Evolutionary conservation across 2,888 invertebrate genomes (phyloP).

Genomic region (Agrenia bidenticulata): DNA sequence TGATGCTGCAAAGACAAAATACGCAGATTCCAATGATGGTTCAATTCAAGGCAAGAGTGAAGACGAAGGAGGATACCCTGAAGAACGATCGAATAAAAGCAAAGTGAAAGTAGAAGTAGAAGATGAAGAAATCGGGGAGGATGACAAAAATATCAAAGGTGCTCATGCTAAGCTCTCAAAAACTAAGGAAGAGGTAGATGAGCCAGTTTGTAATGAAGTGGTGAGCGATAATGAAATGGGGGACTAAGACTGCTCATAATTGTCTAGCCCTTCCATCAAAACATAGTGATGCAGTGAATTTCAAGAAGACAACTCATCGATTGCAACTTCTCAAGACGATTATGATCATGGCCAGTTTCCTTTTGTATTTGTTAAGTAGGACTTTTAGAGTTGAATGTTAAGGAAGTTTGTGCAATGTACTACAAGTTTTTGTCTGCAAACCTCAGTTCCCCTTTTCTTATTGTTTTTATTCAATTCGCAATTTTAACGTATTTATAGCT

Average conservation of each 20-base stretch:
- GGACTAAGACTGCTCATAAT: slow-evolving; percentile 19
- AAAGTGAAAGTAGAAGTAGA: slow-evolving; percentile 55
- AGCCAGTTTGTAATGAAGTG: slow-evolving; percentile 6
- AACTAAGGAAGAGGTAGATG: not conserved
- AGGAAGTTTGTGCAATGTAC: slow-evolving; percentile 16
- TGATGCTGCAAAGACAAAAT: slow-evolving; percentile 62
- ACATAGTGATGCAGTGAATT: not conserved
- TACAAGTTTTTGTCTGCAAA: slow-evolving; percentile 14
- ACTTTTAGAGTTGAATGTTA: not conserved
- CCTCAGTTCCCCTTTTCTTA: slow-evolving; percentile 6
- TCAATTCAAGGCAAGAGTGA: slow-evolving; percentile 38
- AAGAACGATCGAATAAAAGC: slow-evolving; percentile 49
- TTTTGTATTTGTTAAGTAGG: slow-evolving; percentile 4
- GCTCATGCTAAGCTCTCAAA: slow-evolving; percentile 14
- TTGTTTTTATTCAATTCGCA: not conserved
- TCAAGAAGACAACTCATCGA: slow-evolving; percentile 11
- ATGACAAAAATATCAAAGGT: slow-evolving; percentile 38
- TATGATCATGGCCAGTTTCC: slow-evolving; percentile 10
- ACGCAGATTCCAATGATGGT: slow-evolving; percentile 53
- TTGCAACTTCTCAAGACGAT: slow-evolving; percentile 5
- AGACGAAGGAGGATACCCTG: slow-evolving; percentile 14
- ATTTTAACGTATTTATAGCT: too few relatives aligned
- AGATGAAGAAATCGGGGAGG: slow-evolving; percentile 46
- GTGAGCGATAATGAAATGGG: slow-evolving; percentile 13
- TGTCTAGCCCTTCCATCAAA: not conserved